Evolutionary conservation across 2,113 vertebrate genomes (phyloP), one percentile per base, ranked within the genome.

Genomic region (Glaucidium brasilianum): DNA sequence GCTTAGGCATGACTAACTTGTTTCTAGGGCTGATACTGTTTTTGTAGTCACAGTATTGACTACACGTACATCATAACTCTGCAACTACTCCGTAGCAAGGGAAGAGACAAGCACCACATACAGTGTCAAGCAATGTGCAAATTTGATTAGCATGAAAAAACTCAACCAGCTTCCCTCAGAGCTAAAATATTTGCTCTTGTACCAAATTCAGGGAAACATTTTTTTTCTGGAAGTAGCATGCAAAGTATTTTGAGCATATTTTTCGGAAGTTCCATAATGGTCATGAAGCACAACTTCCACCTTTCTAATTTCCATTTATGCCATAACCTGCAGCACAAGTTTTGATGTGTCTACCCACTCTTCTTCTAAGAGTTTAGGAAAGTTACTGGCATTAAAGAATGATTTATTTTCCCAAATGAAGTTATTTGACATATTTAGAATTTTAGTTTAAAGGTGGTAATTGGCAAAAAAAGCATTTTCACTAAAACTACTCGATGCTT

Each of bases 401-500:
- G 2, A 72, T n/a, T 77, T 39, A 25, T 9, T 59, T 19, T 86
- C n/a, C 21, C 77, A 80, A 45, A 27, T 41, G 2, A 92, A 92
- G 41, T 55, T 50, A 67, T 0, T 74, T 56, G 4, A 63, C 0
- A 0, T 15, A 15, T 5, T 77, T 0, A 66, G 55, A 53, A 76
- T 29, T 50, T 66, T 79, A 53, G 35, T 50, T 78, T 41, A 88
- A 87, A 83, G 18, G 20, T 17, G 69, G 12, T 4, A 80, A 80
- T 5, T 18, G 15, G 7, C 6, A 49, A 69, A 69, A 64, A 49
- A 72, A 12, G 5, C 41, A 6, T 53, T 73, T 73, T 83, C 30
- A 50, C 29, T 58, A 52, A 30, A 66, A 32, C 41, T 50, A 27
- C 5, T 67, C 1, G 1, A 45, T 21, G 21, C 16, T 62, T 88